Evolutionary conservation across 2,888 invertebrate genomes (phyloP), one percentile per base, ranked within the genome.

Genomic region (Miltochrista miniata): DNA sequence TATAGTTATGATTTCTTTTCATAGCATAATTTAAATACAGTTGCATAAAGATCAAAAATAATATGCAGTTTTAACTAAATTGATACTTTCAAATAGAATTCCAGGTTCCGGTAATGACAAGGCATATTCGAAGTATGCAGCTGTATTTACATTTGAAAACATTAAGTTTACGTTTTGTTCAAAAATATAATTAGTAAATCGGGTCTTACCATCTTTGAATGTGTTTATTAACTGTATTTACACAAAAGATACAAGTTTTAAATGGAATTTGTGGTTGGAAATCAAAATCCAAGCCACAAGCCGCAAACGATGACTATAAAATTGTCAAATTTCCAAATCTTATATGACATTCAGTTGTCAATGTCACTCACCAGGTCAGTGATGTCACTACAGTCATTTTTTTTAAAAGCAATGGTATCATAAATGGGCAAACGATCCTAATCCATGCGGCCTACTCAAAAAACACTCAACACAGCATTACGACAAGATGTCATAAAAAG

Each of bases 281-380:
- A 24, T 24, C 2, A 5, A 5, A 24, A 24, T 24, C n/a, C 42
- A 62, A 53, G 54, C 60, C 62, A 54, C 38, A 51, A 45, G n/a
- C n/a, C n/a, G 50, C 18, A 24, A 47, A 54, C 54, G 59, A 71
- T 72, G 72, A 72, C 71, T 70, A 48, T 72, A 48, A 61, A 61
- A 53, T 58, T 62, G 68, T 63, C 67, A 50, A 42, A 50, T 4
- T 24, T 24, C 18, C 3, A 24, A 24, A 24, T 43, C 37, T 11
- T 54, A 48, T 48, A 39, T 31, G 46, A 37, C 50, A 45, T 31
- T 18, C 12, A 34, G 43, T 35, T 34, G 34, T 9, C 7, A 12
- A 2, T 15, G 31, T 12, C n/a, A n/a, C n/a, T n/a, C n/a, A n/a
- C n/a, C n/a, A n/a, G n/a, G n/a, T n/a, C 18, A 11, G 18, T 24